Base-by-base conservation (phyloP, 2,113 vertebrate species). In the Neolamprologus fasciatus region DNA sequence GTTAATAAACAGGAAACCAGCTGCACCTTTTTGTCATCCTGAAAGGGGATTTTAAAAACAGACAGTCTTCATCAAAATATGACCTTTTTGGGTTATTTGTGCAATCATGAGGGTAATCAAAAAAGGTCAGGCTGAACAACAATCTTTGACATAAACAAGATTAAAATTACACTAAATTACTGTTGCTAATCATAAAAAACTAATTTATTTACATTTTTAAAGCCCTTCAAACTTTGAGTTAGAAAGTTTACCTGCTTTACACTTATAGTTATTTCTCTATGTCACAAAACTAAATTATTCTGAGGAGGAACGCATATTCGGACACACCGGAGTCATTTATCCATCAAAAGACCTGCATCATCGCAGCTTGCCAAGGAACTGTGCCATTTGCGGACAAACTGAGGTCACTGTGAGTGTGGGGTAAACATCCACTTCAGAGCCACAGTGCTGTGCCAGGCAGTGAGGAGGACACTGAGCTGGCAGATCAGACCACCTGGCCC, bases 401-500 rank as follows among this genome's bases (percentile, higher is more conserved):
- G 89, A 92, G 89, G 91, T 93, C 90, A 90, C 47, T 28, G 47
- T 82, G 91, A 92, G 81, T 81, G 78, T 87, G 85, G 54, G 80
- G 61, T 84, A 88, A 94, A 93, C 89, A 91, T 92, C 83, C 91
- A 82, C 87, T 83, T 92, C 82, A 82, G 89, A 66, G 83, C 82
- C 76, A 71, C 86, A 89, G 83, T 14, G 5, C 80, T 84, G 82
- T 87, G 63, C 85, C 90, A 88, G 92, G 85, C 86, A 88, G 89
- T 1, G 23, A 57, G 79, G 80, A 90, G 86, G 87, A 93, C 92
- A 87, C 37, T 82, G 83, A 89, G 88, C 87, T 84, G 90, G 91
- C 84, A 92, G 86, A 94, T 91, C 54, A 89, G 89, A 91, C 89
- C 90, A 92, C 87, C 89, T 92, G 92, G 83, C 51, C 89, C 92